A percentile compares a stretch with the other conserved stretches of the same genome.
Evolutionary conservation across 2,113 vertebrate species (phyloP).

Genomic region (Scytalopus superciliaris): DNA sequence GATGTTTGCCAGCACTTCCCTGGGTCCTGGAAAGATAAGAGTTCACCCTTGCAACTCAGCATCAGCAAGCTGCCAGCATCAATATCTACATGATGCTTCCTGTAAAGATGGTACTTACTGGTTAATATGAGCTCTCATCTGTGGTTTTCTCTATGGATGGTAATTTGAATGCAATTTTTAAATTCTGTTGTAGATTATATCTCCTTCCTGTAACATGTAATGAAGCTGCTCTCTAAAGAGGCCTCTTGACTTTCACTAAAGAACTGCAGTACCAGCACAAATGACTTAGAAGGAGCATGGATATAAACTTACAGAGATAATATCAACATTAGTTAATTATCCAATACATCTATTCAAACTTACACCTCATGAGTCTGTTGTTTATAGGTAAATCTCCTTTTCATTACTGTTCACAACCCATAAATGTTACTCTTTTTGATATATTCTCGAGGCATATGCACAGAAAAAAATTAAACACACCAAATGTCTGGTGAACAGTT

Average conservation of each 20-base stretch:
- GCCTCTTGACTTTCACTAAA: conserved; percentile 32
- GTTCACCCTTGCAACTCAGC: background rate
- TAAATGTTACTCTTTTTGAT: background rate
- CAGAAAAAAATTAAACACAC: background rate
- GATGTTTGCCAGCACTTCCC: background rate
- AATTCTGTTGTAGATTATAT: conserved; percentile 8
- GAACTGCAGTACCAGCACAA: background rate
- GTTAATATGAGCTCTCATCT: background rate
- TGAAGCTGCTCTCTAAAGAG: background rate
- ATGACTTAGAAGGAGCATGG: background rate
- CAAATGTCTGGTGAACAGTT: background rate
- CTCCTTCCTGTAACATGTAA: conserved; percentile 22
- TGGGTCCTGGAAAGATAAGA: background rate
- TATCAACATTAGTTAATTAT: conserved; percentile 9
- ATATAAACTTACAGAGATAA: background rate
- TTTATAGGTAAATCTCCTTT: background rate
- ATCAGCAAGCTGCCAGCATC: background rate
- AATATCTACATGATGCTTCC: background rate
- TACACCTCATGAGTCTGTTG: background rate
- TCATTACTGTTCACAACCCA: background rate
- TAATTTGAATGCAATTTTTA: conserved; percentile 14
- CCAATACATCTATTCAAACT: background rate
- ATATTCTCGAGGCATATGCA: background rate
- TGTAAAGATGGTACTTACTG: background rate
- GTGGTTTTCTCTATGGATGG: background rate